Conservation (phyloP, 1,140 invertebrate genomes). For the Carposina sasakii region DNA sequence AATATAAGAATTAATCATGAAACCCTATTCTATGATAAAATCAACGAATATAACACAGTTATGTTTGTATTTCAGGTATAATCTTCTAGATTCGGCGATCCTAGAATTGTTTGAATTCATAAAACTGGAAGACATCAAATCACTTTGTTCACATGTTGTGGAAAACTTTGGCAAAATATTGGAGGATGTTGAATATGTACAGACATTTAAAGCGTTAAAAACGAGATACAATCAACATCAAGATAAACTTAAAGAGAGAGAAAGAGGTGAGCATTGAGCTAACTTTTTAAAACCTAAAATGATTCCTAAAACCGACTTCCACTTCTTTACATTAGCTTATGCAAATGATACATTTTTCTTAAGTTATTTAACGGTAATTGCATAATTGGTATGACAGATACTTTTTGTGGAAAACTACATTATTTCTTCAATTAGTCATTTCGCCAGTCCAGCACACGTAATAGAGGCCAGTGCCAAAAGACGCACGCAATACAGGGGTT, state of each 20-base stretch:
- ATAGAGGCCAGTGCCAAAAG: too few relatives aligned
- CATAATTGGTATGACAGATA: background rate
- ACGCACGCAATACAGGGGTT: too few relatives aligned
- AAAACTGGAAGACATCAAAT: conserved; percentile 95
- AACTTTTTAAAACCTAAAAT: too few relatives aligned
- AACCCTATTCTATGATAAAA: too few relatives aligned
- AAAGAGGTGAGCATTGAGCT: conserved; percentile 75
- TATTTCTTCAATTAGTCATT: too few relatives aligned
- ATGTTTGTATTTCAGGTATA: conserved; percentile 93
- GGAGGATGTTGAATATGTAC: conserved; percentile 96
- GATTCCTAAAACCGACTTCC: background rate
- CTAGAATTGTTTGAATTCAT: conserved; percentile 99
- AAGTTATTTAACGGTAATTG: background rate
- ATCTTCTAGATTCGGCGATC: conserved; percentile 98
- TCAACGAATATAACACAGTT: too few relatives aligned
- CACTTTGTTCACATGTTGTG: conserved; percentile 94
- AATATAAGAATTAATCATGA: too few relatives aligned
- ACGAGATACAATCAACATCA: conserved; percentile 95
- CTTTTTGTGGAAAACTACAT: too few relatives aligned
- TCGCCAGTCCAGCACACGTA: too few relatives aligned
- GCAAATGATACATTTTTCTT: background rate
- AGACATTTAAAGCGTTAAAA: conserved; percentile 95
- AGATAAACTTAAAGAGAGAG: conserved; percentile 92
- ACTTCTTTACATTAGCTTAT: background rate
- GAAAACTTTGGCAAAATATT: conserved; percentile 96